phyloP scores from a whole-genome alignment of 1,140 invertebrate genomes.

The Marisa cornuarietis region DNA sequence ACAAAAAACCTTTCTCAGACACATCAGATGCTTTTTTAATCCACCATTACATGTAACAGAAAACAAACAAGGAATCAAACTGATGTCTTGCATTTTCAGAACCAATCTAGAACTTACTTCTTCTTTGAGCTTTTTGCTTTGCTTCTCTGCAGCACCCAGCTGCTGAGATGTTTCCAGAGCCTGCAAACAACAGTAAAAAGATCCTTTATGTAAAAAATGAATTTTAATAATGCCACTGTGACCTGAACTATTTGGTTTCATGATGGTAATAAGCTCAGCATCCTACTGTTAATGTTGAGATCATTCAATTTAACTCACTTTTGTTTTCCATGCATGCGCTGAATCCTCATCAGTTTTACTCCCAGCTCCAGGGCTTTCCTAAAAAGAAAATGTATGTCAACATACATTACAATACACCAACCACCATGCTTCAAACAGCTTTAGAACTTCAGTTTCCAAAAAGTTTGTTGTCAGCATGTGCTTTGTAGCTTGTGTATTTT shows the following conservation, averaged over 20 bases:
- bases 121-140: slow-evolving; percentile 51
- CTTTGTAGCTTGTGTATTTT: too few species aligned
- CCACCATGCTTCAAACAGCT: too few species aligned
- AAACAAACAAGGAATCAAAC: not conserved
- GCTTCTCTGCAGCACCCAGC: slow-evolving; percentile 44
- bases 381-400: not conserved
- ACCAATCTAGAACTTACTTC: slow-evolving; percentile 38
- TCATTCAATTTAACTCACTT: slow-evolving; percentile 16
- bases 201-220: slow-evolving; percentile 6
- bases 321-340: slow-evolving; percentile 45
- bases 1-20: too few species aligned
- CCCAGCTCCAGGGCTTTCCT: slow-evolving; percentile 21
- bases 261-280: too few species aligned
- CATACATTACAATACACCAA: not conserved
- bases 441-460: too few species aligned
- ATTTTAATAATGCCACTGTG: slow-evolving; percentile 3
- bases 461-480: too few species aligned
- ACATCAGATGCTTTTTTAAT: too few species aligned
- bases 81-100: not conserved
- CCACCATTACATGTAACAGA: not conserved
- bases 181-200: slow-evolving; percentile 26
- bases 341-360: slow-evolving; percentile 39
- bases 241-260: not conserved
- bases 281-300: too few species aligned
- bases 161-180: slow-evolving; percentile 39